Evolutionary conservation across 1,140 invertebrate genomes (phyloP).

Genomic region (Bombus terrestris): DNA sequence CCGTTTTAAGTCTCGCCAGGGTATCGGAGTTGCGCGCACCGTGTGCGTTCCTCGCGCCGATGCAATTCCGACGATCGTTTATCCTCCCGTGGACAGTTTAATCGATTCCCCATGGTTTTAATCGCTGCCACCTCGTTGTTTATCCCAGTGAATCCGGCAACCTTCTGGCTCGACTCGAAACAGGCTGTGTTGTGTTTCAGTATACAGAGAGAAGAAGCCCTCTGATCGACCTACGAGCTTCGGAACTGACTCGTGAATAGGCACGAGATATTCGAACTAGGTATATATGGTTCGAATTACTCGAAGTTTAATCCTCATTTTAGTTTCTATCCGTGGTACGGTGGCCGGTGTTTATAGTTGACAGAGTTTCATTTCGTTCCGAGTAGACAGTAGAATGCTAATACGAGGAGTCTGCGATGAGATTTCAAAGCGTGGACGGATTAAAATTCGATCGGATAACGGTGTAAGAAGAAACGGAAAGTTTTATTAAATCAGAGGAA

Average conservation of each 20-base stretch:
- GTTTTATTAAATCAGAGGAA: conserved; percentile 32
- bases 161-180: background rate
- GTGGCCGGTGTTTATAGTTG: background rate
- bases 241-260: background rate
- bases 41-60: background rate
- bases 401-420: background rate
- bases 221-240: background rate
- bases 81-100: conserved; percentile 48
- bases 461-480: background rate
- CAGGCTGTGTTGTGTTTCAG: background rate
- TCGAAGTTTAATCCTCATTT: background rate
- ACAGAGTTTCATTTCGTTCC: background rate
- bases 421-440: background rate
- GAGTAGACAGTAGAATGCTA: background rate
- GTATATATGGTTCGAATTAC: background rate
- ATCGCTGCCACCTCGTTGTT: conserved; percentile 35
- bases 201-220: background rate
- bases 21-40: background rate
- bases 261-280: background rate
- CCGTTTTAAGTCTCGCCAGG: conserved; percentile 33
- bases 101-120: conserved; percentile 48
- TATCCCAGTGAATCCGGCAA: background rate
- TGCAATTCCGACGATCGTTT: conserved; percentile 43
- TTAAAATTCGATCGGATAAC: background rate
- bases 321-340: background rate